Percentiles rank a stretch among this genome's conserved stretches.
Conservation (phyloP, 2,113 vertebrate species). For the Tringa solitaria region DNA sequence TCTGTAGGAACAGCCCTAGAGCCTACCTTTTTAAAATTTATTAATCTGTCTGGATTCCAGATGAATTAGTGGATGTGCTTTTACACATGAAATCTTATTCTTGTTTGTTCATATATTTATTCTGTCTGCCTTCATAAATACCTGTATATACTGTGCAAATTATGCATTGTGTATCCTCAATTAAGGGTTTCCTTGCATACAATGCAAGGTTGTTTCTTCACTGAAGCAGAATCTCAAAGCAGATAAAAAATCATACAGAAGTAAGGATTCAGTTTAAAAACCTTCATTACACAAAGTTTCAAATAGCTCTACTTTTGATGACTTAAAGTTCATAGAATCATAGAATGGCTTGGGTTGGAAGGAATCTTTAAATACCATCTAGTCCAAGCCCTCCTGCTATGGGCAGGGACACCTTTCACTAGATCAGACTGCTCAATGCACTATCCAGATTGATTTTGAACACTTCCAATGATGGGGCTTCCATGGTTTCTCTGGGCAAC, state of each 20-base stretch:
- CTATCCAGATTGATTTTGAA: background rate
- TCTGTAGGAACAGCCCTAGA: background rate
- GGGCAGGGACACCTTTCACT: background rate
- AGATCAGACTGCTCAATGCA: background rate
- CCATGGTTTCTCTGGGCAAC: accelerated
- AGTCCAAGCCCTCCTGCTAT: background rate
- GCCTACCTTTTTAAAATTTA: accelerated
- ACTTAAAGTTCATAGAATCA: background rate
- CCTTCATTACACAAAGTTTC: background rate
- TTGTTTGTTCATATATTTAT: background rate
- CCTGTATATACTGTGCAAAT: background rate
- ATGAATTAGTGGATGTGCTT: background rate
- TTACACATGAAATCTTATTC: background rate
- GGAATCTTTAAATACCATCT: background rate
- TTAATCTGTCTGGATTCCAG: background rate
- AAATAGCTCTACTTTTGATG: background rate
- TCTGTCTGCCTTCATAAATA: background rate
- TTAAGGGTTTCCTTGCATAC: background rate
- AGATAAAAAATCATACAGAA: background rate
- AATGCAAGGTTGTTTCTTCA: background rate
- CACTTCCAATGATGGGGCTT: accelerated
- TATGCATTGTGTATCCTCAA: background rate
- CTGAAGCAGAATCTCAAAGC: background rate
- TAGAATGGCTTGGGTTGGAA: background rate
- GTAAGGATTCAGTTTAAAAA: background rate